Conservation (phyloP, 2,888 invertebrate species). For the Venustoraphidia nigricollis region DNA sequence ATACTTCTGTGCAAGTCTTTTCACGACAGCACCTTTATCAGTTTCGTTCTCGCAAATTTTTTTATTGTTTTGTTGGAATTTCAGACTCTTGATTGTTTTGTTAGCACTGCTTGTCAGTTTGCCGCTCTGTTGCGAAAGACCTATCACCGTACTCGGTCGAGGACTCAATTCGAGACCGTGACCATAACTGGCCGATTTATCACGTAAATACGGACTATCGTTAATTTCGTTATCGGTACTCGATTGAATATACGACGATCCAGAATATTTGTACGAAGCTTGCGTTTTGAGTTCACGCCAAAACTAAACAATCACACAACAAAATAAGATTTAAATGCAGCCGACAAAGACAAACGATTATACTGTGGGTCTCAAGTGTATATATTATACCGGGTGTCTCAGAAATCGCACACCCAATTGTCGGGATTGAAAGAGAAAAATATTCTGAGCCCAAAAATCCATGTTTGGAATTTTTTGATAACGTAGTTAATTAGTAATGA, state of each 20-base stretch:
- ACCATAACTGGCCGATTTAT: conserved; percentile 66
- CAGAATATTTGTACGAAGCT: conserved; percentile 27
- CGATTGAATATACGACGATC: conserved; percentile 17
- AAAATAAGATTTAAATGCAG: too few relatives aligned
- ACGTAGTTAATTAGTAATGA: too few relatives aligned
- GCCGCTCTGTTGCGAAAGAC: conserved; percentile 21
- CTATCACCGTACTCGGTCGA: conserved; percentile 40
- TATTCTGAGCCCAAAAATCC: too few relatives aligned
- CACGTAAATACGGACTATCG: conserved; percentile 42
- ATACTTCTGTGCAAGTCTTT: too few relatives aligned
- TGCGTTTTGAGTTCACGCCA: conserved; percentile 57
- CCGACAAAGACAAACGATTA: too few relatives aligned
- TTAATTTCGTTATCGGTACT: conserved; percentile 22
- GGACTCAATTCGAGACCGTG: conserved; percentile 54
- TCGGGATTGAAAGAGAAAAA: too few relatives aligned
- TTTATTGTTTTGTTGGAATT: conserved; percentile 9
- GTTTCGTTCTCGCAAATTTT: too few relatives aligned
- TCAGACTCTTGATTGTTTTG: conserved; percentile 6
- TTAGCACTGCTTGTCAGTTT: conserved; percentile 8
- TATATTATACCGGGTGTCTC: too few relatives aligned
- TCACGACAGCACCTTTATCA: too few relatives aligned
- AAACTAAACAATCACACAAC: conserved; percentile 32
- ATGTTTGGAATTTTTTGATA: too few relatives aligned
- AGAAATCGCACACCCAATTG: too few relatives aligned
- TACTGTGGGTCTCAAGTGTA: too few relatives aligned